Conservation (phyloP, 2,113 vertebrate species). For the Vidua macroura region DNA sequence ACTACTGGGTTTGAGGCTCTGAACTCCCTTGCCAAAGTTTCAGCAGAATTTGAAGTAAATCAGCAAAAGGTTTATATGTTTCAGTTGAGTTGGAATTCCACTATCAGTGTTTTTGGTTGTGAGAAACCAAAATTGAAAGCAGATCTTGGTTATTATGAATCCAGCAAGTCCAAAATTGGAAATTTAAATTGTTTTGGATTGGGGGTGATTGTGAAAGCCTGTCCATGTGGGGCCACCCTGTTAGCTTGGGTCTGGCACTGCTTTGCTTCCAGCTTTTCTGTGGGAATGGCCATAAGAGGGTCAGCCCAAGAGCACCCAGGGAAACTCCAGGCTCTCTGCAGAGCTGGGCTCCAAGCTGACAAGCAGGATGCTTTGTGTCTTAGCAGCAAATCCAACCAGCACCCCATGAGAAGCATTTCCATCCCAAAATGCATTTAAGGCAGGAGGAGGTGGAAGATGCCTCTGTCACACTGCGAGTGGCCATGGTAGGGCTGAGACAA, state of each 20-base stretch:
- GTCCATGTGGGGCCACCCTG: accelerated
- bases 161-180: background rate
- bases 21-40: background rate
- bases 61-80: background rate
- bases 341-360: background rate
- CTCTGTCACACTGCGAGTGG: background rate
- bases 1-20: background rate
- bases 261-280: background rate
- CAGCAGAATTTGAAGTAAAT: background rate
- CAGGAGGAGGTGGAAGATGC: background rate
- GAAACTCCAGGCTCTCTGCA: background rate
- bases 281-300: background rate
- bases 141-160: background rate
- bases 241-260: background rate
- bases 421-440: background rate
- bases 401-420: background rate
- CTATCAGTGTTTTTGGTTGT: background rate
- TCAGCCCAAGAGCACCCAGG: accelerated
- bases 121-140: background rate
- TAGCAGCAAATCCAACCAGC: background rate
- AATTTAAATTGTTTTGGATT: background rate
- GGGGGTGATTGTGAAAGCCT: background rate
- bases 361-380: background rate
- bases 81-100: background rate
- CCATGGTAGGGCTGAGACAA: accelerated